phyloP scores from a whole-genome alignment of 2,888 invertebrate genomes.

The Eubasilissa splendida region DNA sequence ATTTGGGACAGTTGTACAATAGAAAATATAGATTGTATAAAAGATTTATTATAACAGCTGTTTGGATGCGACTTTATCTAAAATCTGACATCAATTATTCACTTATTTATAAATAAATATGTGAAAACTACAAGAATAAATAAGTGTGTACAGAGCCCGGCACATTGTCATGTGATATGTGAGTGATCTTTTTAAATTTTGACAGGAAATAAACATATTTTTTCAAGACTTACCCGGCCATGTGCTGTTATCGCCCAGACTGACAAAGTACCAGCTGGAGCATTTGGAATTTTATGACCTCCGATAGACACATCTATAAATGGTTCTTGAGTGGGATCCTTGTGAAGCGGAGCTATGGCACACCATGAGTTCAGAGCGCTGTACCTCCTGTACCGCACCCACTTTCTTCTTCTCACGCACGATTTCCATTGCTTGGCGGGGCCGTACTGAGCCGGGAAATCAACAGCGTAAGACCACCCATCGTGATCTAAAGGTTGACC shows the following conservation, averaged over 20 bases:
- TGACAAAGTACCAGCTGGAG: slow-evolving; percentile 80
- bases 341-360: slow-evolving; percentile 89
- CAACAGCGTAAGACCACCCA: slow-evolving; percentile 95
- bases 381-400: slow-evolving; percentile 90
- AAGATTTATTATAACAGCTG: too few species aligned
- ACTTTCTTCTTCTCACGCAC: slow-evolving; percentile 90
- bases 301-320: slow-evolving; percentile 94
- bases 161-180: too few species aligned
- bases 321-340: slow-evolving; percentile 93
- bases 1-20: too few species aligned
- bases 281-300: slow-evolving; percentile 86
- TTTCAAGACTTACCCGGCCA: slow-evolving; percentile 78
- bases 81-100: too few species aligned
- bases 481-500: slow-evolving; percentile 92
- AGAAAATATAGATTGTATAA: too few species aligned
- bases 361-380: slow-evolving; percentile 95
- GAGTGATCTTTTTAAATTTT: neutral
- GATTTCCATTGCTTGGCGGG: slow-evolving; percentile 91
- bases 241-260: slow-evolving; percentile 96
- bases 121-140: too few species aligned
- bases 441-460: slow-evolving; percentile 89
- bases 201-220: neutral
- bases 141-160: too few species aligned
- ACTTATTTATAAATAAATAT: too few species aligned
- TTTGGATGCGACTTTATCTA: too few species aligned